Base-by-base conservation (phyloP, 2,888 invertebrate genomes). In the Synergus umbraculus region DNA sequence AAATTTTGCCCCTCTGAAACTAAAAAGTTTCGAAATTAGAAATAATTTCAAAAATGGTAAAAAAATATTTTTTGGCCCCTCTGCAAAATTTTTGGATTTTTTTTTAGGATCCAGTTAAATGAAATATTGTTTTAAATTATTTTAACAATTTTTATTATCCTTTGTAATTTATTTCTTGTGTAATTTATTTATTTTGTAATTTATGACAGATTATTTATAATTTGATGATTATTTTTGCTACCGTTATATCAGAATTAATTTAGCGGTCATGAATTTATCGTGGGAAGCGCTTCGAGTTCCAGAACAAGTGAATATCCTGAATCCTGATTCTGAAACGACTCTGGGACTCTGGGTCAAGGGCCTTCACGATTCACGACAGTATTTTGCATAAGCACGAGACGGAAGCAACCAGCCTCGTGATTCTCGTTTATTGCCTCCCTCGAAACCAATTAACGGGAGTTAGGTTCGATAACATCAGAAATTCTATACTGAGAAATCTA, bases 331-430 rank as follows among this genome's bases (percentile, higher is more conserved):
- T 64, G 77, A 77, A 63, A 77, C 77, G 9, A 43, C 60, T 63
- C 18, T 58, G 58, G 18, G 29, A 63, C 63, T 64, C 43, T 73
- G 69, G 69, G 69, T 69, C 69, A 46, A 77, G 79, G 78, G 78
- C 76, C 79, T 79, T 63, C 63, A 29, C 12, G 63, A 63, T 29
- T 69, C 82, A 81, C 79, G 81, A 65, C 78, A 63, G 76, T 79
- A 49, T 79, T 83, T 81, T 83, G 81, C 83, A 83, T 83, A 83
- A 81, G 80, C 76, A 79, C 78, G 80, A 82, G 69, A 46, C 78
- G 77, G 79, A 81, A 60, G 78, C 77, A 80, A 69, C 77, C 76
- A 64, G 73, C 78, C 69, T 69, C 63, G 78, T 73, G 77, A 67
- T 69, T 65, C 79, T 73, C 69, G 77, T 67, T 78, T 63, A 65